Evolutionary conservation across 2,113 vertebrate genomes (phyloP).

Genomic region (Tychaedon coryphoeus): DNA sequence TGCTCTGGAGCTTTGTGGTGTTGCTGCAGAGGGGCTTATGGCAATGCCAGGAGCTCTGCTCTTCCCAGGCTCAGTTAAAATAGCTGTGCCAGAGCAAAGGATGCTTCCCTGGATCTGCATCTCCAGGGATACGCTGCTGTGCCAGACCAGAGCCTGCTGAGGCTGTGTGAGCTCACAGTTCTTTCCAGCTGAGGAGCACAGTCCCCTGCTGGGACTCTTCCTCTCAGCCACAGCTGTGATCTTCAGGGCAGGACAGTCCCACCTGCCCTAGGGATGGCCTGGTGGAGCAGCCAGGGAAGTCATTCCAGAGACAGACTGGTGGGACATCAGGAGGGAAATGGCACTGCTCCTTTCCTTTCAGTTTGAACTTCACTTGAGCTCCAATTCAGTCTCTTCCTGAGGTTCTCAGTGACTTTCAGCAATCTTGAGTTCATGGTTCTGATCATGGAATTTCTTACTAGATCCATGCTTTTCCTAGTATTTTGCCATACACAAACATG

Average conservation of each 20-base stretch:
- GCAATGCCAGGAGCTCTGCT: background rate
- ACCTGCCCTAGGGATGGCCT: background rate
- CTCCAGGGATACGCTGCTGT: fast-evolving
- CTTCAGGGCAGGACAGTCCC: background rate
- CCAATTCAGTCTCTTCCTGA: background rate
- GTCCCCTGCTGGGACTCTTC: background rate
- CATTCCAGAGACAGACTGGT: background rate
- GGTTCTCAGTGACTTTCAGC: background rate
- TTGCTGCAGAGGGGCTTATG: background rate
- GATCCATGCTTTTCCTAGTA: background rate
- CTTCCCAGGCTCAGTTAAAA: background rate
- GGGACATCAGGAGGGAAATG: background rate
- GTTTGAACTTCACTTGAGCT: background rate
- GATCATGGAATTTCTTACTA: background rate
- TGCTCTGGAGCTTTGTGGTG: background rate
- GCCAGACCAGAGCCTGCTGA: background rate
- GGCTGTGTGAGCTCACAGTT: background rate
- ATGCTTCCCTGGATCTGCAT: background rate
- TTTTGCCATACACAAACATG: fast-evolving
- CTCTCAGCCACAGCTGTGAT: background rate
- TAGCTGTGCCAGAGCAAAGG: background rate
- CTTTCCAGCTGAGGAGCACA: background rate
- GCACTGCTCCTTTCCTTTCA: background rate
- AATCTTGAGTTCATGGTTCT: background rate
- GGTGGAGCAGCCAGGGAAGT: background rate